phyloP scores from a whole-genome alignment of 2,797 vertebrate genomes.

The Scomberomorus guttatus region DNA sequence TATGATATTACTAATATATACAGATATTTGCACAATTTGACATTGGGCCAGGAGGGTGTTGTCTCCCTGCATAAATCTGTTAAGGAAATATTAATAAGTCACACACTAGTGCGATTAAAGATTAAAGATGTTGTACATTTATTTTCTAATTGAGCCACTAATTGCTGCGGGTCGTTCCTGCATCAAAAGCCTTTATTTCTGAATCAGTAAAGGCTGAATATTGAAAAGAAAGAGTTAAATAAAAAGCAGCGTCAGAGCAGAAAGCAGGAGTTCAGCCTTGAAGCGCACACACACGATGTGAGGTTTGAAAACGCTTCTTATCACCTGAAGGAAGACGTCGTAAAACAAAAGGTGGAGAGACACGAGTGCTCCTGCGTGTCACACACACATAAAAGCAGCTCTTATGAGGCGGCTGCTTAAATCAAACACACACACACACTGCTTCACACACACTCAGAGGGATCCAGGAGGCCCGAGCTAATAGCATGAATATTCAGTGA shows the following conservation, averaged over 20 bases:
- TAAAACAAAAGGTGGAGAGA: slow-evolving; percentile 61
- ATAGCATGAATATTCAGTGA: slow-evolving; percentile 99
- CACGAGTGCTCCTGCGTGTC: slow-evolving; percentile 16
- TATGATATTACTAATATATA: no score
- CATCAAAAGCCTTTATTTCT: slow-evolving; percentile 5
- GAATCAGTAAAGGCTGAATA: slow-evolving; percentile 14
- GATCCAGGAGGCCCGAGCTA: slow-evolving; percentile 95
- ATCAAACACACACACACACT: slow-evolving; percentile 46
- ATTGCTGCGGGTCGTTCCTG: slow-evolving; percentile 18
- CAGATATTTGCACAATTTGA: no score
- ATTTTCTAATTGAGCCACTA: slow-evolving; percentile 4
- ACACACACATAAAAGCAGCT: slow-evolving; percentile 42
- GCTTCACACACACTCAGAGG: slow-evolving; percentile 74
- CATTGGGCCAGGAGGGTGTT: no score
- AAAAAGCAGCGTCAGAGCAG: background rate
- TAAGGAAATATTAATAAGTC: no score
- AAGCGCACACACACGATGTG: background rate
- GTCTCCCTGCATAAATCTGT: no score
- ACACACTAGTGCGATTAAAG: no score
- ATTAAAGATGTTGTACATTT: background rate
- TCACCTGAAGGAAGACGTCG: slow-evolving; percentile 51
- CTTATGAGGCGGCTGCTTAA: slow-evolving; percentile 40
- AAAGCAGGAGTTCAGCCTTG: slow-evolving; percentile 30
- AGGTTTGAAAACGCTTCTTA: slow-evolving; percentile 1
- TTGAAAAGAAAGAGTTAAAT: slow-evolving; percentile 1